Evolutionary conservation across 2,797 vertebrate species (phyloP).

Genomic region (Emydoidea blandingii): DNA sequence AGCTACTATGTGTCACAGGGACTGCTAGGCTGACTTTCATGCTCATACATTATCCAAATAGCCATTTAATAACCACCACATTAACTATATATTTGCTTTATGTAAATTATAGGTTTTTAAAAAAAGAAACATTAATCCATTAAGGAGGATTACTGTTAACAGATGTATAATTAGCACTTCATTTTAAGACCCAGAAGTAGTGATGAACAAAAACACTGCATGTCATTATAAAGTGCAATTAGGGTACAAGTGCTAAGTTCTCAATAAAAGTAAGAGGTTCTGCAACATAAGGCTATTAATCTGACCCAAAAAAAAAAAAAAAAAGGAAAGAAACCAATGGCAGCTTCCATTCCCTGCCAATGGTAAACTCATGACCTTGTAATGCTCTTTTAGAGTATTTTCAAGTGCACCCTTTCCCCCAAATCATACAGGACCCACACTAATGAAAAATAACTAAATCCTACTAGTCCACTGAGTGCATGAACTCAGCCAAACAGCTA

Average conservation of each 20-base stretch:
- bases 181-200: conserved; percentile 62
- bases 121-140: conserved; percentile 51
- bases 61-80: not conserved
- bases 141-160: conserved; percentile 57
- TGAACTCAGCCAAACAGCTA: not conserved
- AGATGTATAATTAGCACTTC: conserved; percentile 45
- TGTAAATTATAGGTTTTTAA: not conserved
- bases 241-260: conserved; percentile 23
- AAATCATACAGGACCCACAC: not conserved
- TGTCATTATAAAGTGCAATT: conserved; percentile 52
- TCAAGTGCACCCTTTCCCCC: conserved; percentile 22
- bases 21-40: conserved; percentile 45
- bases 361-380: conserved; percentile 60
- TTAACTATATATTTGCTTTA: not conserved
- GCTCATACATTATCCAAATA: conserved; percentile 3
- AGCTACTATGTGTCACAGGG: conserved; percentile 47
- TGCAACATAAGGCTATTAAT: conserved; percentile 2
- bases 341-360: conserved; percentile 53
- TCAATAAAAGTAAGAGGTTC: not conserved
- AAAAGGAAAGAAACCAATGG: conserved; percentile 15
- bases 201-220: conserved; percentile 9
- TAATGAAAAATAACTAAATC: not conserved
- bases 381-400: conserved; percentile 56
- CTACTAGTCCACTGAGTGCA: not conserved
- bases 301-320: not conserved